phyloP scores from a whole-genome alignment of 37 sponge, comb jelly and placozoan genomes.

The Tethya wilhelma region DNA sequence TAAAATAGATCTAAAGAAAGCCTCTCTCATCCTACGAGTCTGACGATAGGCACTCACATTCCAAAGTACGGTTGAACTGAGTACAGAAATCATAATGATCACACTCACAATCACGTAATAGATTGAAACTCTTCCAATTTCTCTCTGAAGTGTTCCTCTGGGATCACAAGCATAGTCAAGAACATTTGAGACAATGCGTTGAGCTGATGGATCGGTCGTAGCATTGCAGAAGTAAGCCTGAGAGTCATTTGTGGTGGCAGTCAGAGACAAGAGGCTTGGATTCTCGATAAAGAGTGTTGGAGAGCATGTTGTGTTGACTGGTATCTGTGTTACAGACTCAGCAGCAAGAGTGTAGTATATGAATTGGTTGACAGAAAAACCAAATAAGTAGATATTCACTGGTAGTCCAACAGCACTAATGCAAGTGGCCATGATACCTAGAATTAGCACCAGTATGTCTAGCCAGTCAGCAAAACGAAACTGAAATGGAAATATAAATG shows the following conservation, averaged over 20 bases:
- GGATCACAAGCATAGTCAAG: constrained; percentile 16
- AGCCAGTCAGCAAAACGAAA: constrained; percentile 69
- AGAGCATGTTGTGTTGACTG: too few species aligned
- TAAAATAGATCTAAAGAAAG: constrained; percentile 83
- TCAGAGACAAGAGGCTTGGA: too few species aligned
- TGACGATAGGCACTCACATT: constrained; percentile 76
- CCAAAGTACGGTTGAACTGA: constrained; percentile 37
- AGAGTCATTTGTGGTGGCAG: too few species aligned
- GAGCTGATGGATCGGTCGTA: background rate
- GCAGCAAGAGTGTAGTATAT: constrained; percentile 44
- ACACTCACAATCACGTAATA: constrained; percentile 48
- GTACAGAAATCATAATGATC: constrained; percentile 23
- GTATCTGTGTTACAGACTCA: too few species aligned
- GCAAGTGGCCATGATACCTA: constrained; percentile 53
- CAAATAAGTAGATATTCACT: constrained; percentile 77
- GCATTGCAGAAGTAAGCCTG: background rate
- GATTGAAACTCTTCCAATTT: constrained; percentile 14
- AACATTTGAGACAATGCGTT: background rate
- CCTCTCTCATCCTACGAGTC: constrained; percentile 62
- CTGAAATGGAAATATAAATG: constrained; percentile 36
- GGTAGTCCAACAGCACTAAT: constrained; percentile 68
- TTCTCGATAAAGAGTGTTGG: too few species aligned
- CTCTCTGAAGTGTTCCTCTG: background rate
- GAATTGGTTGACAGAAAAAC: constrained; percentile 67
- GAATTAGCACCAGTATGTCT: constrained; percentile 69